Evolutionary conservation across 1,140 invertebrate genomes (phyloP).

Genomic region (Drosophila nannoptera): DNA sequence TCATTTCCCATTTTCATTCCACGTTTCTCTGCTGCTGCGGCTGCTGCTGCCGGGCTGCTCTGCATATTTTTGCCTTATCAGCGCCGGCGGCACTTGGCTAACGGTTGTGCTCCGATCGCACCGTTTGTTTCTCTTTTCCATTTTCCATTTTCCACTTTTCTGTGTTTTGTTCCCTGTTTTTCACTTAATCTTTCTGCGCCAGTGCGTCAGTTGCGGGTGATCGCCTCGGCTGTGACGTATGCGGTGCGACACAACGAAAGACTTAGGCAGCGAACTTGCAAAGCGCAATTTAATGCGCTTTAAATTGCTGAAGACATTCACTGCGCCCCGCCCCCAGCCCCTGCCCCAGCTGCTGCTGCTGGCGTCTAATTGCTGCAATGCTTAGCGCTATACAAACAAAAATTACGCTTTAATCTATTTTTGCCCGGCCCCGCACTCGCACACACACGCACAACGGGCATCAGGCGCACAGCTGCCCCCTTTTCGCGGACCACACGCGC

Average conservation of each 20-base stretch:
- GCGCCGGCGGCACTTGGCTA: slow-evolving; percentile 43
- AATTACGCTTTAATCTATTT: slow-evolving; percentile 78
- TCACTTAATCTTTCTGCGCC: slow-evolving; percentile 36
- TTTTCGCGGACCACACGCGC: slow-evolving; percentile 60
- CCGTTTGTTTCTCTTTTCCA: neutral
- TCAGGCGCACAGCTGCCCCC: slow-evolving; percentile 36
- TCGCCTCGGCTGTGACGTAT: slow-evolving; percentile 18
- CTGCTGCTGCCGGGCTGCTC: slow-evolving; percentile 20
- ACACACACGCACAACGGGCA: slow-evolving; percentile 14
- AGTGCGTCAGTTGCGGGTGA: slow-evolving; percentile 40
- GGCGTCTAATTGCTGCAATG: slow-evolving; percentile 57
- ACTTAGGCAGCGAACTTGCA: slow-evolving; percentile 68
- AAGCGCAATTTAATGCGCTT: slow-evolving; percentile 73
- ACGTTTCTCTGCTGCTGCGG: slow-evolving; percentile 6
- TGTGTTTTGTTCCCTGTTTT: no score
- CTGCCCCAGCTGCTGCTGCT: neutral
- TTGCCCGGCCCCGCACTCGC: slow-evolving; percentile 31
- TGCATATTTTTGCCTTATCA: slow-evolving; percentile 66
- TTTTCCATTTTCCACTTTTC: neutral
- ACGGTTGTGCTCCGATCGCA: slow-evolving; percentile 27
- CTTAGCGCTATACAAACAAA: slow-evolving; percentile 72
- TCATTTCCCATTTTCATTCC: slow-evolving; percentile 66
- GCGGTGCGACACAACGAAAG: slow-evolving; percentile 48
- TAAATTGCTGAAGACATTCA: slow-evolving; percentile 55
- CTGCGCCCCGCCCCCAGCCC: neutral